These are phyloP conservation scores for Poeciliopsis turneri DNA, from an alignment of 2,797 vertebrate species.

Conservation along the genomic window DNA sequence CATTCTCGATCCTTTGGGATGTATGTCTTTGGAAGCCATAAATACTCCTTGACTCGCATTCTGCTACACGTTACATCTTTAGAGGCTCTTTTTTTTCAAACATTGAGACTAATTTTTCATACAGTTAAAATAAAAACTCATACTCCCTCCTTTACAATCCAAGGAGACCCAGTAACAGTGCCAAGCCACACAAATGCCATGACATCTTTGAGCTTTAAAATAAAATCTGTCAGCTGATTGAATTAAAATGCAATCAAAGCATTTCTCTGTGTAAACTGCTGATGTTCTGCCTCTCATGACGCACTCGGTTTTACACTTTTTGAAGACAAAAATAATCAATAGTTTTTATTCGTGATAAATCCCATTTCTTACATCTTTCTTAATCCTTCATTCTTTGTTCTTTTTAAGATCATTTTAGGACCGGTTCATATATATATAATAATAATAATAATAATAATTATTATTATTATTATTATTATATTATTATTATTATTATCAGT, in stretches of 20 bases:
- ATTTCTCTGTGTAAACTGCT: conserved; percentile 37
- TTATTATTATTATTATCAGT: no score
- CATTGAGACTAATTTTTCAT: conserved; percentile 55
- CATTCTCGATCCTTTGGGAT: conserved; percentile 67
- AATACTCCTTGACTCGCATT: conserved; percentile 68
- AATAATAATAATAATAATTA: no score
- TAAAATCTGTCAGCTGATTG: conserved; percentile 33
- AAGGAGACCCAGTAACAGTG: conserved; percentile 56
- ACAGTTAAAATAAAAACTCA: conserved; percentile 55
- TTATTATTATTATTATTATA: no score
- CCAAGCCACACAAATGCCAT: conserved; percentile 41
- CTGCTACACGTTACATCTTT: conserved; percentile 53
- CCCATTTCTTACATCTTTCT: not conserved
- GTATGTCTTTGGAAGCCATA: conserved; percentile 70
- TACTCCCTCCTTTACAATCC: conserved; percentile 62
- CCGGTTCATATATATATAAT: no score
- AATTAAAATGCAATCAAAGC: conserved; percentile 57
- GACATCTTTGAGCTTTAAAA: conserved; percentile 63
- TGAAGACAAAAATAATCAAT: conserved; percentile 51
- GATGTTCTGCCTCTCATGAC: conserved; percentile 37
- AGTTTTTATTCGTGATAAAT: conserved; percentile 5
- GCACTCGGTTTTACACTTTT: conserved; percentile 47
- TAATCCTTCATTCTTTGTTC: not conserved
- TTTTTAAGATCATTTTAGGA: not conserved
- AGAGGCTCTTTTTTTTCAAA: conserved; percentile 52